Base-by-base conservation (phyloP, 2,113 vertebrate genomes). In the Megalops atlanticus region DNA sequence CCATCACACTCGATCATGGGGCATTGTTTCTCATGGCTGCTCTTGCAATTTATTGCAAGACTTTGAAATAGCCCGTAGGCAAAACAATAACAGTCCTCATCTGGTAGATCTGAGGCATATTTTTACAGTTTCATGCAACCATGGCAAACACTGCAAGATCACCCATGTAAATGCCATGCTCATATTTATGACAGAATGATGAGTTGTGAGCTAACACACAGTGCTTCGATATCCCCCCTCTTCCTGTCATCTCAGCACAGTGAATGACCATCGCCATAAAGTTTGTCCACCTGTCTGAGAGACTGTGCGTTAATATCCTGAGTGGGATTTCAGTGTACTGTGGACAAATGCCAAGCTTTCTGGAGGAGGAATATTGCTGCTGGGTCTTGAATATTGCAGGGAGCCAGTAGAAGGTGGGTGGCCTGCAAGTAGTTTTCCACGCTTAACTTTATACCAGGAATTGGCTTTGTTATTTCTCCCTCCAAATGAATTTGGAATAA, bases 401-500 rank as follows among this genome's bases (percentile, higher is more conserved):
- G 74, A 76, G 39, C 74, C 58, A 76, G 40, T 58, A 49, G 3
- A 33, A 64, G 58, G 64, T 54, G 81, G 76, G 81, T 78, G 76
- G 76, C 47, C 81, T 58, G 36, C 43, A 31, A 73, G 68, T 64
- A 78, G 33, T 58, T 78, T 78, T 49, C 64, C 81, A 52, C 40
- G 36, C 41, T 41, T 71, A 41, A 47, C 74, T 81, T 76, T 49
- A 43, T 70, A 73, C 24, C 36, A 45, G 38, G n/a, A 54, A 41
- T 69, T 76, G 12, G 41, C 27, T 81, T 81, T 69, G 47, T 54
- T 74, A 52, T 77, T 81, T 76, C 49, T 41, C 58, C 43, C 35
- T 38, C 80, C n/a, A n/a, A 81, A 76, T n/a, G 69, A 69, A 81
- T 74, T 18, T 45, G 54, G 15, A 39, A 18, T 76, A 45, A 81